Percentiles rank a stretch among this genome's conserved stretches.
Evolutionary conservation across 2,113 vertebrate genomes (phyloP).

Genomic region (Donacobius atricapilla): DNA sequence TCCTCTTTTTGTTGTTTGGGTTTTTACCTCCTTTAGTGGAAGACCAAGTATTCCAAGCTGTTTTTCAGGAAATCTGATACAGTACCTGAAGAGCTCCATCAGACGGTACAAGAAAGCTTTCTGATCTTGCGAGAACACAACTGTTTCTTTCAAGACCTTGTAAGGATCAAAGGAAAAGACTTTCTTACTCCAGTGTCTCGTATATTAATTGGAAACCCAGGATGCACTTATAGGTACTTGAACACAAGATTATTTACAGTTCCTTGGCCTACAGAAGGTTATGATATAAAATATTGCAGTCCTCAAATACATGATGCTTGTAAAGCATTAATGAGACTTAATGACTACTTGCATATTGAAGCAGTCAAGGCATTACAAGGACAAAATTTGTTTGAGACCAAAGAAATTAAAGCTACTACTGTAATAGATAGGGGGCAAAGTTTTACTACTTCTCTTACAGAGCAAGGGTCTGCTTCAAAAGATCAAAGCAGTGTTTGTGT

Average conservation of each 20-base stretch:
- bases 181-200: constrained; percentile 89
- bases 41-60: constrained; percentile 88
- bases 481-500: constrained; percentile 38
- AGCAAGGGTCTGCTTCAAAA: background rate
- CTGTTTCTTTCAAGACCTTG: constrained; percentile 89
- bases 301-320: constrained; percentile 82
- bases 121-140: constrained; percentile 74
- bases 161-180: constrained; percentile 89
- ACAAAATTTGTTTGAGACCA: constrained; percentile 28
- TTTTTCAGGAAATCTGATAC: constrained; percentile 78
- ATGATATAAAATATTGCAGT: constrained; percentile 76
- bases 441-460: background rate
- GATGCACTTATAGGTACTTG: constrained; percentile 93
- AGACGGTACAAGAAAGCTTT: constrained; percentile 82
- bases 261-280: constrained; percentile 84
- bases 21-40: constrained; percentile 81
- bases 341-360: constrained; percentile 82
- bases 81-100: constrained; percentile 81
- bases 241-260: constrained; percentile 94
- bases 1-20: background rate
- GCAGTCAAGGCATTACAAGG: constrained; percentile 66
- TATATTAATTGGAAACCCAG: constrained; percentile 87
- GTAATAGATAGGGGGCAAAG: constrained; percentile 34
- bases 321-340: constrained; percentile 88
- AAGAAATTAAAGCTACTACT: constrained; percentile 26